Evolutionary conservation across 2,797 vertebrate species (phyloP).

Genomic region (Eospalax fontanierii): DNA sequence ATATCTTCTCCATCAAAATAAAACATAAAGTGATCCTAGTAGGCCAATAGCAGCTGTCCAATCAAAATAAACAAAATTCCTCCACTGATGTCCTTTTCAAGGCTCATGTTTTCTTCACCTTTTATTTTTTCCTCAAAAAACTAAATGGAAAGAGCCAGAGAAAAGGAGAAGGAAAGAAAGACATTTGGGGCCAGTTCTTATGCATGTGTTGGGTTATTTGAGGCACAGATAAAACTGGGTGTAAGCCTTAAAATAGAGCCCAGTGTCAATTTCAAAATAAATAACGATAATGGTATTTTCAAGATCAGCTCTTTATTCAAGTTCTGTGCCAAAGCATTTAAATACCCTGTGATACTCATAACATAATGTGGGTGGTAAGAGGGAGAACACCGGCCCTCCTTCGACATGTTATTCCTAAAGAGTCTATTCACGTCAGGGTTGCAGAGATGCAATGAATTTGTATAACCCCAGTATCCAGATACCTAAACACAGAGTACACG

Average conservation of each 20-base stretch:
- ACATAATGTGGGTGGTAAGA: conserved; percentile 87
- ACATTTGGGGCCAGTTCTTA: conserved; percentile 80
- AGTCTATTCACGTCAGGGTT: conserved; percentile 72
- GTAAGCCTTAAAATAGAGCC: conserved; percentile 87
- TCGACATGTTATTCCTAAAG: conserved; percentile 82
- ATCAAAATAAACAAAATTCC: conserved; percentile 92
- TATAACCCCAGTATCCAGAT: conserved; percentile 71
- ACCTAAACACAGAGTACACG: conserved; percentile 55
- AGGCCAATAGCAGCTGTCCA: conserved; percentile 89
- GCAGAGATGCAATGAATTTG: conserved; percentile 82
- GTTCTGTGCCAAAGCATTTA: conserved; percentile 87
- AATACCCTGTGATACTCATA: conserved; percentile 86
- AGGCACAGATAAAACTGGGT: conserved; percentile 88
- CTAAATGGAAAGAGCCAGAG: conserved; percentile 85
- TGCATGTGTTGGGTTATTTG: conserved; percentile 87
- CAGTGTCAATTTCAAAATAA: conserved; percentile 90
- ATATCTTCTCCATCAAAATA: conserved; percentile 91
- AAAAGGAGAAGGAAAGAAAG: conserved; percentile 80
- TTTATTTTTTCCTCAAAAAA: conserved; percentile 79
- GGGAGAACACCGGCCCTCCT: conserved; percentile 74
- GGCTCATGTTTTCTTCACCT: conserved; percentile 88
- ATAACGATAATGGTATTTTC: conserved; percentile 89
- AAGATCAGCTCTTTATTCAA: conserved; percentile 85
- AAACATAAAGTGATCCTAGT: conserved; percentile 90
- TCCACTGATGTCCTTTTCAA: conserved; percentile 88